Base-by-base conservation (phyloP, 2,113 vertebrate genomes). In the Gobiocypris rarus region DNA sequence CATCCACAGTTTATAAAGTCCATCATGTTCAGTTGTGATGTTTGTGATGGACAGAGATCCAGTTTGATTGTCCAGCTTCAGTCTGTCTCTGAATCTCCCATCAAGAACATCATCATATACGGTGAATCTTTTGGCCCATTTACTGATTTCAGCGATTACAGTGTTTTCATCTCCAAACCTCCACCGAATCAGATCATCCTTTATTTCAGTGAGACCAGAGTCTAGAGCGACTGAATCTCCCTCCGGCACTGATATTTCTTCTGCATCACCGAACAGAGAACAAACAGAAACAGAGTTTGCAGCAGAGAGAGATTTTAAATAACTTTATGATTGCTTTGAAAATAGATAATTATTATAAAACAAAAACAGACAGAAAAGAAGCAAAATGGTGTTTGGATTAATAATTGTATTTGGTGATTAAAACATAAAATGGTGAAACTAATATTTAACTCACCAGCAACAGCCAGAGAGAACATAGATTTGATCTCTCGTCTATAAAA, bases 51-150 rank as follows among this genome's bases (percentile, higher is more conserved):
- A 26, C 58, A 61, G 58, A 61, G 58, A 61, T 61, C 9, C 24
- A 28, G 59, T 63, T 15, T 28, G 59, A 3, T 28, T 0, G 1
- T 63, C 59, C 59, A 63, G 11, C 24, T 15, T 14, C 10, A 61
- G n/a, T 14, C 58, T 61, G 58, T 61, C 58, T 61, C 24, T 61
- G 58, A 26, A 61, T 61, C 24, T 61, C 24, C 0, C 58, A 26
- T 61, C 24, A 61, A 26, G 11, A 14, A 61, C 58, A 61, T 63
- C 24, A 63, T 63, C 13, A 28, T 2, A 28, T 28, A 28, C 24
- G 28, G 13, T 7, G 0, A 15, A 1, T 2, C 13, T 28, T 11
- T 1, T 13, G 0, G 0, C 2, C 1, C 2, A 1, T 61, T 6
- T 13, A 63, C 15, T 1, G 11, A 61, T 61, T 28, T 28, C 0